Base-by-base conservation (phyloP, 2,113 vertebrate genomes). In the Taxidea taxus region DNA sequence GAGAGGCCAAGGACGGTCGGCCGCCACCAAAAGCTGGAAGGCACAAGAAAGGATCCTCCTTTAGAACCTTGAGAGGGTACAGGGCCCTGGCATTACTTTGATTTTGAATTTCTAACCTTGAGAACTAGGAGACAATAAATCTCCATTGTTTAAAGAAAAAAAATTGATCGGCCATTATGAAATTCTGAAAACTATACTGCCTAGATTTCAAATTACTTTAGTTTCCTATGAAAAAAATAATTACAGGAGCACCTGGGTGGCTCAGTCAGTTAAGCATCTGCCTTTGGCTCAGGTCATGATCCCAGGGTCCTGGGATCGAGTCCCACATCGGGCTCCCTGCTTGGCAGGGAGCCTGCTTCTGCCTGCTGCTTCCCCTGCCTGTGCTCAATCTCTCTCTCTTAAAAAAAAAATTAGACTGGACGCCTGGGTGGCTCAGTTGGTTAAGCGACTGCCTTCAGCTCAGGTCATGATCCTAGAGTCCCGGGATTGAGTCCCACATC, bases 141-240 rank as follows among this genome's bases (percentile, higher is more conserved):
- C 39, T 21, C 56, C 90, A 44, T 62, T 51, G 6, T 86, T 60
- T 60, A 49, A 39, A 78, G 27, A 18, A 66, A 82, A 91, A 34
- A 82, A 88, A 18, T 7, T 37, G 72, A 74, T 49, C 13, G 37
- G 77, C n/a, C 42, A 12, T 60, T 68, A 58, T 42, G 62, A 88
- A 83, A 77, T 21, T 70, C 75, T 42, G 29, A 87, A 86, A 86
- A 49, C 51, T 29, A 62, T n/a, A 51, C 47, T 27, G 23, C 47
- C 74, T 91, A 82, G 29, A 66, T 44, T 66, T 82, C 39, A 82
- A 87, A 66, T 56, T 47, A 60, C 60, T 72, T 81, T 66, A 75
- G 78, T 34, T 89, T 72, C 34, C 10, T 72, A 85, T 62, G 27
- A 75, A 88, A 93, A 95, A 85, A 82, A 44, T 25, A 66, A 77